Conservation (phyloP, 2,797 vertebrate genomes). For the Urocyon cinereoargenteus region DNA sequence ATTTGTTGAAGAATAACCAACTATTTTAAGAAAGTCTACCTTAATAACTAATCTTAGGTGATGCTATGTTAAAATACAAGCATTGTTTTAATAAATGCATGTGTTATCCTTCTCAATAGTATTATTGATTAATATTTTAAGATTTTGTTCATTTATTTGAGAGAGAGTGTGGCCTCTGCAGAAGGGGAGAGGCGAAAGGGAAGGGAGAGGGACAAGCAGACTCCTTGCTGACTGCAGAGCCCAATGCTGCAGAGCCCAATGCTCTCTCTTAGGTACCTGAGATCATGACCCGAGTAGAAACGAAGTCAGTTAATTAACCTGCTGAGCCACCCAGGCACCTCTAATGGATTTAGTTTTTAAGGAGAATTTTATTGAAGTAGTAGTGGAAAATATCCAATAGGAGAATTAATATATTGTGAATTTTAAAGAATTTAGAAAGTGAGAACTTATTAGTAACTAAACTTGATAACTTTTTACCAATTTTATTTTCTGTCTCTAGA, state of each 20-base stretch:
- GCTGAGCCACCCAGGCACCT: not conserved
- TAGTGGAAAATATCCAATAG: constrained; percentile 1
- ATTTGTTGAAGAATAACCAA: not conserved
- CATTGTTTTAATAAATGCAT: constrained; percentile 12
- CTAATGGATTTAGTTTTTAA: constrained; percentile 56
- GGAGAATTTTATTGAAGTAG: constrained; percentile 45
- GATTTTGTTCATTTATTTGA: not conserved
- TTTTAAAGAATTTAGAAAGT: constrained; percentile 51
- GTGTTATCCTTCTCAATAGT: not conserved
- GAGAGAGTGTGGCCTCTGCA: not conserved
- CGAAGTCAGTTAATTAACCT: not conserved
- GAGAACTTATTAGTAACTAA: constrained; percentile 21
- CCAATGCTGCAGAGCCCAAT: too few species aligned
- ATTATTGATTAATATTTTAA: not conserved
- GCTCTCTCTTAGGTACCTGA: not conserved
- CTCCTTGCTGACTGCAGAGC: not conserved
- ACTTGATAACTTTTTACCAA: not conserved
- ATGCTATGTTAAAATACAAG: constrained; percentile 45
- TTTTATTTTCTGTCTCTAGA: constrained; percentile 39
- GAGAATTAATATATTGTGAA: constrained; percentile 1
- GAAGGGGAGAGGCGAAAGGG: not conserved
- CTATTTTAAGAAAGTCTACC: constrained; percentile 51
- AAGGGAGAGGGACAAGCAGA: not conserved
- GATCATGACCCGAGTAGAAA: not conserved
- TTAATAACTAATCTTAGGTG: constrained; percentile 29